Base-by-base conservation (phyloP, 1,140 invertebrate species). In the Littorina saxatilis region DNA sequence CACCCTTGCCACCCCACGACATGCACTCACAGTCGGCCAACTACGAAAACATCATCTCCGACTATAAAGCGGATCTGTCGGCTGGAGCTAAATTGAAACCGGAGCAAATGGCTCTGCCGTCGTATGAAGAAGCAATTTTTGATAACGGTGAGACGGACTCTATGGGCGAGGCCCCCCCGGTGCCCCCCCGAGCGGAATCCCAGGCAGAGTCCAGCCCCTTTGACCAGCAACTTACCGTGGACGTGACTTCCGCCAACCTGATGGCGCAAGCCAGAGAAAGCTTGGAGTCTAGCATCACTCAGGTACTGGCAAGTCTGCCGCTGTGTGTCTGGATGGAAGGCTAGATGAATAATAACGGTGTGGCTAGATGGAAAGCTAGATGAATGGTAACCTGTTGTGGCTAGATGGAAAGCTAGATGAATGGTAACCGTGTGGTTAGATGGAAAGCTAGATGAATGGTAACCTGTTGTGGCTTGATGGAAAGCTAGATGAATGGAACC, bases 101-200 rank as follows among this genome's bases (percentile, higher is more conserved):
- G 9, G 76, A 78, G n/a, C 29, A 20, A 23, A 4, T 77, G 32
- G 50, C 75, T 73, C 40, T 72, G 23, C 73, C 50, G 9, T 78
- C 79, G 27, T 80, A 81, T 29, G 74, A 72, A 43, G 74, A 78
- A 73, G 82, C 79, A 0, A 3, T 74, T 2, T 47, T 78, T 39
- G 76, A 37, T 37, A 35, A 23, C n/a, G 76, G 76, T 11, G 77
- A 84, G 35, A 84, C 83, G 80, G 85, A 85, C 82, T 86, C 86
- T 20, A 32, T 85, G n/a, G 85, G 84, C 70, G 82, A 83, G 15
- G 85, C 87, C 20, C 87, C 87, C 0, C 87, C 85, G 29, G 85
- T 87, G 5, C 87, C 87, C 2, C 73, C 81, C 0, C 79, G 87
- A 66, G 82, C 80, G 7, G 86, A 87, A 35, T 87, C 84, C 20